Percentiles rank a stretch among this genome's conserved stretches.
These are phyloP conservation scores for Meteorus colon DNA, from an alignment of 2,888 invertebrate species.

Conservation along the genomic window DNA sequence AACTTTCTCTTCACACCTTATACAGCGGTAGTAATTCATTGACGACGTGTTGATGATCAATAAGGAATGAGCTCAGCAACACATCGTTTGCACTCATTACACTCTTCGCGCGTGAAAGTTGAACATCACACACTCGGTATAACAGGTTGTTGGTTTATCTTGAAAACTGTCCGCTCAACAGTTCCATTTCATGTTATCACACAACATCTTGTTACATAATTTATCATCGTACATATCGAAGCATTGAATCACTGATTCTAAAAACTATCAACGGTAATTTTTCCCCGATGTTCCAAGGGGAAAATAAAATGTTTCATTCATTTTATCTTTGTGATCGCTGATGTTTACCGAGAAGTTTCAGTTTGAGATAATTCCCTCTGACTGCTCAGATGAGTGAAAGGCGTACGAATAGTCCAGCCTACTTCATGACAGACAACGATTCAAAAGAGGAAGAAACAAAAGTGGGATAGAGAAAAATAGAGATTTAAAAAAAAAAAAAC, in stretches of 20 bases:
- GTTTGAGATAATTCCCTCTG: background rate
- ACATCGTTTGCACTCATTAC: background rate
- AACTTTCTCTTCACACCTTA: conserved; percentile 8
- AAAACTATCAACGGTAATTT: no score
- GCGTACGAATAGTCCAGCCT: conserved; percentile 37
- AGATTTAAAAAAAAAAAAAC: background rate
- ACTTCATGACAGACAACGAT: conserved; percentile 27
- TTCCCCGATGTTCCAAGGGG: background rate
- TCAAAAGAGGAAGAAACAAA: background rate
- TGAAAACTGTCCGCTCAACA: background rate
- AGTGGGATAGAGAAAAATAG: background rate
- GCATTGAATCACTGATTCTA: no score
- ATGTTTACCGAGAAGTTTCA: background rate
- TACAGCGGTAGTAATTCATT: background rate
- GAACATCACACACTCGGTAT: background rate
- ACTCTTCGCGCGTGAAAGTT: conserved; percentile 6
- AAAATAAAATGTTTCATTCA: background rate
- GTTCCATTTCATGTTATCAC: background rate
- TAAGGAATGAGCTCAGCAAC: background rate
- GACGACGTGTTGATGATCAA: background rate
- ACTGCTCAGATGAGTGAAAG: conserved; percentile 35
- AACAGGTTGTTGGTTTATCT: conserved; percentile 2
- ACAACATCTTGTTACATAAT: background rate
- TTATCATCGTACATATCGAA: no score
- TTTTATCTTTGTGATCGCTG: background rate